Conservation (phyloP, 2,113 vertebrate species). For the Onychostruthus taczanowskii region DNA sequence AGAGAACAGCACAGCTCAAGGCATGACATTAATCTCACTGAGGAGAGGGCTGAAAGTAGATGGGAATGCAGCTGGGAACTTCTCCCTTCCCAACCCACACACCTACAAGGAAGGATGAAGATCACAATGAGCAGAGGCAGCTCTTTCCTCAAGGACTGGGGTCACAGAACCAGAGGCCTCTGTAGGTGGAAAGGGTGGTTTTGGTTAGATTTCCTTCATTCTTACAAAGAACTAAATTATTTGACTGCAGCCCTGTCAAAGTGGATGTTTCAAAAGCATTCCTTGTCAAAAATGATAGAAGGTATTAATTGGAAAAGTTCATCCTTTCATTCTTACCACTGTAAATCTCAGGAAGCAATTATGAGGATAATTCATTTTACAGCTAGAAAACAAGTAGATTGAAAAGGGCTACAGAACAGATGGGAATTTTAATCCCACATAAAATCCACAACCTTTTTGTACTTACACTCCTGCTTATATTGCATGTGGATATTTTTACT, state of each 20-base stretch:
- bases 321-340: background rate
- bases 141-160: background rate
- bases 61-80: background rate
- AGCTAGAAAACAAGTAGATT: background rate
- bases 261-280: background rate
- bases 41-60: background rate
- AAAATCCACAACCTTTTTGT: background rate
- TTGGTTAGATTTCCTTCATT: background rate
- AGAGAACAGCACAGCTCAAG: background rate
- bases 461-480: background rate
- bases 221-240: background rate
- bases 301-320: too few species aligned
- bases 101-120: background rate
- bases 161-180: background rate
- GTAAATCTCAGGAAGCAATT: background rate
- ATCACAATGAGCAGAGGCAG: background rate
- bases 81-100: background rate
- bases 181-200: fast-evolving
- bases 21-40: background rate
- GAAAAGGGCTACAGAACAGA: background rate
- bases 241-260: fast-evolving
- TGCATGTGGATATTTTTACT: background rate
- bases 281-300: background rate
- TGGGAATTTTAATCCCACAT: background rate
- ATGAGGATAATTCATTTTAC: background rate